Evolutionary conservation across 2,113 vertebrate species (phyloP).

Genomic region (Nibea coibor): DNA sequence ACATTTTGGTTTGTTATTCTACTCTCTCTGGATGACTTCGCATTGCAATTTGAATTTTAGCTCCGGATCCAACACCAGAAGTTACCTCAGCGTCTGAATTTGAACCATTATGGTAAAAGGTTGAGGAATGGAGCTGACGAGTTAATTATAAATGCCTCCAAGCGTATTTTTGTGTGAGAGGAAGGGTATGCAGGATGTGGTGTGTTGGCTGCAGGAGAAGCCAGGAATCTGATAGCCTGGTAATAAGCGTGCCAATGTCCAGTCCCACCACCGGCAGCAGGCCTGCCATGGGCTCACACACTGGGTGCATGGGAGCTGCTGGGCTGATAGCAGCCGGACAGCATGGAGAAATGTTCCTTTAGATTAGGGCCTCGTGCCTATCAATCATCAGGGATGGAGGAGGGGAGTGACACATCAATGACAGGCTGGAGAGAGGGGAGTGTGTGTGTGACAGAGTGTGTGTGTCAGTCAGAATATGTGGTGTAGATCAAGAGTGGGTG

Average conservation of each 20-base stretch:
- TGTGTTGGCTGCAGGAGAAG: constrained; percentile 58
- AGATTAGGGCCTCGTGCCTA: constrained; percentile 77
- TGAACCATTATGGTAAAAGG: neutral
- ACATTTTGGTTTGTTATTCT: neutral
- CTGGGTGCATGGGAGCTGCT: constrained; percentile 66
- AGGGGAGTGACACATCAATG: constrained; percentile 56
- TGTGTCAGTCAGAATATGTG: constrained; percentile 46
- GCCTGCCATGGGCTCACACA: constrained; percentile 64
- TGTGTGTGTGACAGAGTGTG: constrained; percentile 33
- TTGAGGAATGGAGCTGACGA: neutral
- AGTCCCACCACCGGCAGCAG: constrained; percentile 31
- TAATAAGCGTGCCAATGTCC: constrained; percentile 72
- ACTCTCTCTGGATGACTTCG: neutral
- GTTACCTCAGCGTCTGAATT: neutral
- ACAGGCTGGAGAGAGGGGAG: constrained; percentile 51
- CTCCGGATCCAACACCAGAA: neutral
- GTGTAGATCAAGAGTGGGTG: constrained; percentile 25
- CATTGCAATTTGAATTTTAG: neutral
- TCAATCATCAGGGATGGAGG: constrained; percentile 75
- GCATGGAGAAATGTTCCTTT: constrained; percentile 77
- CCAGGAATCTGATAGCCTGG: constrained; percentile 73
- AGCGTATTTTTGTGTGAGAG: constrained; percentile 13
- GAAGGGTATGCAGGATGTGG: constrained; percentile 45
- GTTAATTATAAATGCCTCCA: neutral
- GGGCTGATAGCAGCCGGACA: constrained; percentile 74